Evolutionary conservation across 2,888 invertebrate genomes (phyloP).

Genomic region (Lycophotia porphyrea): DNA sequence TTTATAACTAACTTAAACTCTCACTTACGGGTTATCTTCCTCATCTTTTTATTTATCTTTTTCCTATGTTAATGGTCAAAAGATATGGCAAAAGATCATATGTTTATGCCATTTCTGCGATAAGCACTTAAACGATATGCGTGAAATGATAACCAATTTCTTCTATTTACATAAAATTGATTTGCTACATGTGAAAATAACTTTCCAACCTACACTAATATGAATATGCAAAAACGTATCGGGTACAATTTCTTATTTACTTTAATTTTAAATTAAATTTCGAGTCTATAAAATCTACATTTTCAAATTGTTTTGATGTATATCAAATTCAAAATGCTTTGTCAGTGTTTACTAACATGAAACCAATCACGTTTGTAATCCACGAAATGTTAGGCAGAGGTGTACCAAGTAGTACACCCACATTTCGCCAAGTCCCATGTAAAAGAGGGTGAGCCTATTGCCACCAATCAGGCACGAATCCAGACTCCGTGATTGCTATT

Average conservation of each 20-base stretch:
- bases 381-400: background rate
- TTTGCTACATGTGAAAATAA: background rate
- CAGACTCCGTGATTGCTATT: background rate
- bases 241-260: background rate
- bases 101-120: background rate
- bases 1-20: too few species aligned
- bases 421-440: background rate
- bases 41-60: too few species aligned
- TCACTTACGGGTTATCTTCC: too few species aligned
- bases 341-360: background rate
- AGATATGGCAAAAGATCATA: background rate
- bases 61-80: background rate
- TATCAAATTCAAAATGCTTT: background rate
- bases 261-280: background rate
- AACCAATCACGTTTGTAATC: background rate
- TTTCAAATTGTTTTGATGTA: background rate
- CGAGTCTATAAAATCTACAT: background rate
- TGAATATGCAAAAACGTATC: background rate
- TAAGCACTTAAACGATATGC: background rate
- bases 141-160: constrained; percentile 1
- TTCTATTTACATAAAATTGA: background rate
- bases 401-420: background rate
- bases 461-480: background rate
- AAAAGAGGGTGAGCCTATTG: background rate
- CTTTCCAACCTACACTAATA: constrained; percentile 10